Percentiles rank a stretch among this genome's conserved stretches.
Conservation (phyloP, 2,888 invertebrate genomes). For the Cancer borealis region DNA sequence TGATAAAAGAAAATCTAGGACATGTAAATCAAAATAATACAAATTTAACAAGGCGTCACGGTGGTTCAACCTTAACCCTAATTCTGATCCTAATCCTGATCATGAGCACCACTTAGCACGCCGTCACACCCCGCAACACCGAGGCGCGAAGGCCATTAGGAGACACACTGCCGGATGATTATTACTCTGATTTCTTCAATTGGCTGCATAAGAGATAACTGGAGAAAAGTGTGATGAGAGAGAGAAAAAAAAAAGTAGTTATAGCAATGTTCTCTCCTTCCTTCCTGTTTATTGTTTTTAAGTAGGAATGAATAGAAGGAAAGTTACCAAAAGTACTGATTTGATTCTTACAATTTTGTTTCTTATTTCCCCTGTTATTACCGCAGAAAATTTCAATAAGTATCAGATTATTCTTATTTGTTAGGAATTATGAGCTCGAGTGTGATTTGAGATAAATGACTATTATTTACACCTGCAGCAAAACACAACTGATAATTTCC, state of each 20-base stretch:
- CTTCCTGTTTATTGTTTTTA: neutral
- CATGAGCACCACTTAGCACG: neutral
- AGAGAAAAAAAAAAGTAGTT: neutral
- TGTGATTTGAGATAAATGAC: neutral
- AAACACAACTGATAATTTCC: neutral
- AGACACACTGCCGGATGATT: neutral
- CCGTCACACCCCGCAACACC: neutral
- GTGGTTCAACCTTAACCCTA: neutral
- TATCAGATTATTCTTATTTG: neutral
- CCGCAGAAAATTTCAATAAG: neutral
- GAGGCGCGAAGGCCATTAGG: neutral
- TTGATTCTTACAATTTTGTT: neutral
- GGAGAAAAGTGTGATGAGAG: neutral
- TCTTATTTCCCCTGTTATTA: neutral
- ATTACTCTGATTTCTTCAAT: neutral
- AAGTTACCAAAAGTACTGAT: neutral
- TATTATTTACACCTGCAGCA: neutral
- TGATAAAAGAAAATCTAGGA: neutral
- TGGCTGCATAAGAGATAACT: neutral
- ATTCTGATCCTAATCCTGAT: neutral
- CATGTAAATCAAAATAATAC: neutral
- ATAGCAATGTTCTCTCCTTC: neutral
- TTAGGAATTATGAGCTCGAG: neutral
- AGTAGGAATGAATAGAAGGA: neutral
- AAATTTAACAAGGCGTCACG: neutral